These are phyloP conservation scores for Actenoides lindsayi DNA, from an alignment of 2,113 vertebrate species.

Conservation along the genomic window DNA sequence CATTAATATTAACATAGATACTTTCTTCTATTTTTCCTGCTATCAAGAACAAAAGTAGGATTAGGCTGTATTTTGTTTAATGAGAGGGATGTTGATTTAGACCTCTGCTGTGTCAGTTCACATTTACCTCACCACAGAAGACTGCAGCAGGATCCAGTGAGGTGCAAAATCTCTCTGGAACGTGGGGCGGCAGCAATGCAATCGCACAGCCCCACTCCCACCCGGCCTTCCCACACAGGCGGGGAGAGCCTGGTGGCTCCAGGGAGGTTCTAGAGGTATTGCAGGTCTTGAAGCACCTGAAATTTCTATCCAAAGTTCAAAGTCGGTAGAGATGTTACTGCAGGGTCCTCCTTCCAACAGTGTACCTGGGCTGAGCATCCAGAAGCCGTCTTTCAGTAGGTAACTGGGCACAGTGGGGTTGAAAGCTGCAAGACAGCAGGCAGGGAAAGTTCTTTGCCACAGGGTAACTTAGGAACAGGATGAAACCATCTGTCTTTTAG, in stretches of 20 bases:
- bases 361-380: background rate
- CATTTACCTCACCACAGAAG: background rate
- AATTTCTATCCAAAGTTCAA: background rate
- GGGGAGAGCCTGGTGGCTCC: rapidly evolving
- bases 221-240: background rate
- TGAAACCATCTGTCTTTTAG: background rate
- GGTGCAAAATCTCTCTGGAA: constrained; percentile 56
- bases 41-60: constrained; percentile 48
- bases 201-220: background rate
- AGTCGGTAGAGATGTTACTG: background rate
- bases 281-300: background rate
- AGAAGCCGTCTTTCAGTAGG: background rate
- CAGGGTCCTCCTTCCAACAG: background rate
- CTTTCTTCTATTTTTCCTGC: constrained; percentile 30
- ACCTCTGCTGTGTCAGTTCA: constrained; percentile 22
- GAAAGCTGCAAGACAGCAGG: background rate
- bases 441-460: background rate
- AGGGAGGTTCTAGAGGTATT: background rate
- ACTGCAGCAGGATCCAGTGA: constrained; percentile 25
- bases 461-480: background rate
- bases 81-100: constrained; percentile 37
- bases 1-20: constrained; percentile 63
- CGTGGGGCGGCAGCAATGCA: background rate
- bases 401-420: background rate
- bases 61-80: constrained; percentile 44